phyloP scores from a whole-genome alignment of 2,797 vertebrate species.

The Ctenosaura bakeri region DNA sequence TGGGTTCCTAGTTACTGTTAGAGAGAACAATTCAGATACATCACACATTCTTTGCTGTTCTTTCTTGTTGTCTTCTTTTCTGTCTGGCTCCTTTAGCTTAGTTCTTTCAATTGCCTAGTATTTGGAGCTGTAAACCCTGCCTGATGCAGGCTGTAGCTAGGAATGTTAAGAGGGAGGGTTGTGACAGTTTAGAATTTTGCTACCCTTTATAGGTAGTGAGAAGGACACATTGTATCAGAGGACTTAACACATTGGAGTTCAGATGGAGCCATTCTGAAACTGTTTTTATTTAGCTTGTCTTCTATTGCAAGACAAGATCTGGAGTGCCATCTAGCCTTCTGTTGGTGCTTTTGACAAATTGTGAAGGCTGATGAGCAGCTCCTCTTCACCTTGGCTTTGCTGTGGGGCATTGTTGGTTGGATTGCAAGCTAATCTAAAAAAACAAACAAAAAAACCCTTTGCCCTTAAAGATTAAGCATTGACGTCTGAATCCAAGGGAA shows the following conservation, averaged over 20 bases:
- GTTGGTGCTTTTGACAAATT: constrained; percentile 4
- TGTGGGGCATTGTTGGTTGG: neutral
- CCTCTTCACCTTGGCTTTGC: neutral
- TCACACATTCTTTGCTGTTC: constrained; percentile 33
- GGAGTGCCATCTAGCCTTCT: neutral
- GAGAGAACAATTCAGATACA: constrained; percentile 35
- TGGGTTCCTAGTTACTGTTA: constrained; percentile 33
- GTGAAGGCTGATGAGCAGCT: neutral
- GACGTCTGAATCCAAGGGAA: neutral
- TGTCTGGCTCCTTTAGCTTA: constrained; percentile 39
- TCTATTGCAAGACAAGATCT: constrained; percentile 1
- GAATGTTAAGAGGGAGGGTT: neutral
- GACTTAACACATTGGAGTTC: constrained; percentile 4
- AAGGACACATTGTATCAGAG: constrained; percentile 1
- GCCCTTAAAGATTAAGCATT: constrained; percentile 5
- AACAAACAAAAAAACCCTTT: neutral
- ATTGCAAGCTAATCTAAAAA: constrained; percentile 10
- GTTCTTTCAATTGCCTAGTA: constrained; percentile 37
- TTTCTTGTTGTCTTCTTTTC: constrained; percentile 31
- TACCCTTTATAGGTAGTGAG: constrained; percentile 7
- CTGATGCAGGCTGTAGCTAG: constrained; percentile 19
- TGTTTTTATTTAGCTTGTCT: neutral
- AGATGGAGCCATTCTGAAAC: neutral
- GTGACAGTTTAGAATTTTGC: constrained; percentile 1
- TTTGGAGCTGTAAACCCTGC: constrained; percentile 19